Conservation (phyloP, 2,888 invertebrate species). For the Clivina fossor region DNA sequence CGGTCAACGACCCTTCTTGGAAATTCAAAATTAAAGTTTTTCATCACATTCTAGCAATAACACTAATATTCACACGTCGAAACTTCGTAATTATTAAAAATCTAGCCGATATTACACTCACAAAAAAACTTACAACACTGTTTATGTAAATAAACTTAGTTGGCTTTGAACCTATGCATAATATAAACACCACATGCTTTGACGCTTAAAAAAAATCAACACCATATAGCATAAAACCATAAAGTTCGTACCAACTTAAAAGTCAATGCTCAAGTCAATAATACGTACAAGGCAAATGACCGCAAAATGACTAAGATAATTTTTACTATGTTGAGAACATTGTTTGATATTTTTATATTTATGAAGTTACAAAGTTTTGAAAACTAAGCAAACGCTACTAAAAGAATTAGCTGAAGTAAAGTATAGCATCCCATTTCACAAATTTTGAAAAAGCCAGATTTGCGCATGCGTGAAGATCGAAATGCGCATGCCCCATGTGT, state of each 20-base stretch:
- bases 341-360: background rate
- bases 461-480: no score
- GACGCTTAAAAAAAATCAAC: constrained; percentile 26
- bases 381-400: no score
- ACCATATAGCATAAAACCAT: constrained; percentile 18
- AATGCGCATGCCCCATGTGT: no score
- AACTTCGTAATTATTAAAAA: constrained; percentile 2
- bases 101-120: constrained; percentile 3
- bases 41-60: constrained; percentile 16
- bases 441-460: no score
- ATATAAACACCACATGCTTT: constrained; percentile 25
- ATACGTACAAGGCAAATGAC: constrained; percentile 16
- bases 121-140: constrained; percentile 6
- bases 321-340: constrained; percentile 1
- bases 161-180: constrained; percentile 8
- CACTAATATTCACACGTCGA: constrained; percentile 2
- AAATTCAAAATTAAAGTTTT: constrained; percentile 3
- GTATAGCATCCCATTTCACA: no score
- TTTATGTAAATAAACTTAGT: constrained; percentile 20
- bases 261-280: background rate
- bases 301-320: constrained; percentile 11
- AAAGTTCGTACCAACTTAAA: constrained; percentile 29
- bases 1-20: constrained; percentile 22
- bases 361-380: no score
- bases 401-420: no score